These are phyloP conservation scores for Tachina fera DNA, from an alignment of 2,888 invertebrate species.

Conservation along the genomic window DNA sequence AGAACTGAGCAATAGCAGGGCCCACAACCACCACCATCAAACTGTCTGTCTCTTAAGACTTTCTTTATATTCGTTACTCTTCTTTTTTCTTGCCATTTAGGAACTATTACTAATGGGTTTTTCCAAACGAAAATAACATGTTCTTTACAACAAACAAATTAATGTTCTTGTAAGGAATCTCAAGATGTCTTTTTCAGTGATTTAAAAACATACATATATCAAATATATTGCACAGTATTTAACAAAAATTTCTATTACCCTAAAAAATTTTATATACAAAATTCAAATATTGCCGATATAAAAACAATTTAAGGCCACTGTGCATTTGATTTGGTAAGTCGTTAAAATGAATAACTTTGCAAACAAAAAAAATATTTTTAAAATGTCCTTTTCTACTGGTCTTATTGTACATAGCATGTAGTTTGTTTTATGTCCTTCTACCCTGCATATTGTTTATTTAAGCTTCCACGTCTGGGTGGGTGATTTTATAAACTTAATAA, in stretches of 20 bases:
- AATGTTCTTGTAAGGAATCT: slow-evolving; percentile 46
- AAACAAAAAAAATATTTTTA: slow-evolving; percentile 35
- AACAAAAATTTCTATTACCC: too few relatives aligned
- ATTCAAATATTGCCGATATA: not conserved
- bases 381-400: not conserved
- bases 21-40: not conserved
- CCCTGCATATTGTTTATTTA: slow-evolving; percentile 29
- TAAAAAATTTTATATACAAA: not conserved
- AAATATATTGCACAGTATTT: not conserved
- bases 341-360: not conserved
- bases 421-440: not conserved
- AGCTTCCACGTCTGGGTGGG: not conserved
- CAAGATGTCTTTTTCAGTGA: slow-evolving; percentile 43
- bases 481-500: slow-evolving; percentile 50
- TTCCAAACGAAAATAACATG: slow-evolving; percentile 46
- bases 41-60: slow-evolving; percentile 45
- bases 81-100: slow-evolving; percentile 9
- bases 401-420: not conserved
- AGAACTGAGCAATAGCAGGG: slow-evolving; percentile 5
- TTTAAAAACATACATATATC: not conserved
- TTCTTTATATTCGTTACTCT: not conserved
- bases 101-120: slow-evolving; percentile 51
- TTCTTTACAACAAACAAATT: slow-evolving; percentile 45
- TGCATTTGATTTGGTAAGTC: not conserved
- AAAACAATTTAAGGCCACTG: not conserved